These are phyloP conservation scores for Cervus canadensis DNA, from an alignment of 2,113 vertebrate species.

Conservation along the genomic window DNA sequence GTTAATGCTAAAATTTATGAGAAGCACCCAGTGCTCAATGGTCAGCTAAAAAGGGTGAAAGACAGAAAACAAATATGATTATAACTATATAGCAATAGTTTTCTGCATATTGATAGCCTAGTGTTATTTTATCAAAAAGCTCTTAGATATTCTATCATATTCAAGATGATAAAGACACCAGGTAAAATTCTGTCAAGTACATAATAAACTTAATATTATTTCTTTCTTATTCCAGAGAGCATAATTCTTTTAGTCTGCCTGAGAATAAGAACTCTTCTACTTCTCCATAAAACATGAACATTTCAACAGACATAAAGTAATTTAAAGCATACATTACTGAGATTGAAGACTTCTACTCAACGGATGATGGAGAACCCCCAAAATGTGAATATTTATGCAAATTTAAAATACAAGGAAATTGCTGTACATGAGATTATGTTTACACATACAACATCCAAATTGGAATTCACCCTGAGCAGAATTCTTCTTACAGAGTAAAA, in stretches of 20 bases:
- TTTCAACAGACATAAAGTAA: slow-evolving; percentile 46
- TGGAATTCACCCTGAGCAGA: background rate
- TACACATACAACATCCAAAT: background rate
- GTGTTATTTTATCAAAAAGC: background rate
- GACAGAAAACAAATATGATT: background rate
- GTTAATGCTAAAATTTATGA: background rate
- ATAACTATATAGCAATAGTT: background rate
- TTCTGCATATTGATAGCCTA: background rate
- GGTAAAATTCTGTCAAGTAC: slow-evolving; percentile 26
- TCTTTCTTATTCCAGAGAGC: slow-evolving; percentile 18
- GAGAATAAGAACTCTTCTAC: slow-evolving; percentile 15
- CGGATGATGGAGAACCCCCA: background rate
- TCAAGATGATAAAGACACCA: slow-evolving; percentile 15
- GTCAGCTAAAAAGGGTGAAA: background rate
- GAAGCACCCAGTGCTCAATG: background rate
- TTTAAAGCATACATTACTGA: slow-evolving; percentile 38
- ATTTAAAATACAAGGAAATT: slow-evolving; percentile 13
- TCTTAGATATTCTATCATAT: slow-evolving; percentile 2
- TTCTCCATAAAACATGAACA: slow-evolving; percentile 46
- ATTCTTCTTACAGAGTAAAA: slow-evolving; percentile 13
- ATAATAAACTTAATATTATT: slow-evolving; percentile 32
- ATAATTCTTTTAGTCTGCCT: slow-evolving; percentile 23
- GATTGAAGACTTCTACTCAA: slow-evolving; percentile 40
- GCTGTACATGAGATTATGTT: background rate
- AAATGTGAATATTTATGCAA: slow-evolving; percentile 13